Evolutionary conservation across 1,140 invertebrate genomes (phyloP), one percentile per base, ranked within the genome.

Genomic region (Trichomalopsis sarcophagae): DNA sequence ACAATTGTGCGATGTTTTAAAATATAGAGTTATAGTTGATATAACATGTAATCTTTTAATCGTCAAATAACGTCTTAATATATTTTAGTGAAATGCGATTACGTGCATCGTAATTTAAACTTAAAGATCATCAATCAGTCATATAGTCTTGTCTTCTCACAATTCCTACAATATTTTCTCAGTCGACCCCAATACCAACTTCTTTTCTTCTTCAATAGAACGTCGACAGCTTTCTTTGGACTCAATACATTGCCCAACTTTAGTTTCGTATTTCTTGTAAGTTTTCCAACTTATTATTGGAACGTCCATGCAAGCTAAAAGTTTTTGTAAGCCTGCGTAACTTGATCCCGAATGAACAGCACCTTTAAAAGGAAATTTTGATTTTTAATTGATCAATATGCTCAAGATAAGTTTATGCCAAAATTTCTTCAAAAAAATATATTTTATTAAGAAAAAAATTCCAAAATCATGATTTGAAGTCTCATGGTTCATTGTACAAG

Each of bases 201-300:
- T 76, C 73, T 80, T 73, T 68, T 86, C 87, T 84, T 86, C 87
- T 71, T 71, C 11, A 66, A 84, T 76, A 77, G 87, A 84, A 82
- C 30, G 55, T 68, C 47, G 81, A 36, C 82, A 87, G 71, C 83
- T 85, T 55, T 87, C 85, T 27, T 86, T 23, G 17, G 85, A 83
- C 23, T 76, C 85, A 40, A 86, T 81, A 2, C 50, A 36, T 74
- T 47, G 36, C 36, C 84, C 84, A 50, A 84, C 82, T 36, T 84
- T 78, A 76, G 27, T 55, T 75, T 84, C 81, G 74, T 84, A 84
- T 66, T 71, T 66, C 74, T 86, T 86, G 30, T 55, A 86, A 50
- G 84, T 30, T 23, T 79, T 21, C 36, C 33, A 17, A 9, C 23
- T 30, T 0, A 87, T 80, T 0, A n/a, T 71, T n/a, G 82, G 86